Evolutionary conservation across 37 sponge, comb jelly and placozoan genomes (phyloP).

Genomic region (Cliona cf. orientalis): DNA sequence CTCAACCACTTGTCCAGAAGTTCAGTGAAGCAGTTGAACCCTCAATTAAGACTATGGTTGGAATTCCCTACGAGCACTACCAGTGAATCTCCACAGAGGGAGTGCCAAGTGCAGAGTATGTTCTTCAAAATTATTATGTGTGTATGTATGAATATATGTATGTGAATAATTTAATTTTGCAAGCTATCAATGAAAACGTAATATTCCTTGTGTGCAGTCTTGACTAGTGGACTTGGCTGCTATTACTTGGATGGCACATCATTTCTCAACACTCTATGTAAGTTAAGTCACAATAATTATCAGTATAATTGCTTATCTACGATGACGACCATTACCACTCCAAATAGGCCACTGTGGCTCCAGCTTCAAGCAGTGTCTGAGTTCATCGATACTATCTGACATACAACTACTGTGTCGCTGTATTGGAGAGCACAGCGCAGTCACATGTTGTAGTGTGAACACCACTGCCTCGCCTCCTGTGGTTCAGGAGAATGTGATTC

Average conservation of each 20-base stretch:
- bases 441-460: background rate
- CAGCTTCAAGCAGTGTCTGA: background rate
- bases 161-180: no score
- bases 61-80: background rate
- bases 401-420: slow-evolving; percentile 1
- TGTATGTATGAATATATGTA: no score
- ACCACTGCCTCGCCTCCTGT: background rate
- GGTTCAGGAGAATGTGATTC: background rate
- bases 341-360: background rate
- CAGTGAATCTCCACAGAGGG: background rate
- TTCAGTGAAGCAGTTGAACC: background rate
- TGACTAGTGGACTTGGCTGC: slow-evolving; percentile 13
- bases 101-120: no score
- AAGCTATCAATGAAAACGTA: no score
- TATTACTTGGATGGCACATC: slow-evolving; percentile 35
- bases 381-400: background rate
- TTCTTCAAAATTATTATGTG: no score
- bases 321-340: background rate
- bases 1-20: background rate
- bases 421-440: slow-evolving; percentile 8
- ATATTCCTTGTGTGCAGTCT: no score
- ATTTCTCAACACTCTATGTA: slow-evolving; percentile 41
- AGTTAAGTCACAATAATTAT: no score
- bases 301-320: no score
- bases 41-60: background rate